A percentile compares a stretch with the other conserved stretches of the same genome.
Evolutionary conservation across 2,797 vertebrate genomes (phyloP).

Genomic region (Rhinogobio ventralis): DNA sequence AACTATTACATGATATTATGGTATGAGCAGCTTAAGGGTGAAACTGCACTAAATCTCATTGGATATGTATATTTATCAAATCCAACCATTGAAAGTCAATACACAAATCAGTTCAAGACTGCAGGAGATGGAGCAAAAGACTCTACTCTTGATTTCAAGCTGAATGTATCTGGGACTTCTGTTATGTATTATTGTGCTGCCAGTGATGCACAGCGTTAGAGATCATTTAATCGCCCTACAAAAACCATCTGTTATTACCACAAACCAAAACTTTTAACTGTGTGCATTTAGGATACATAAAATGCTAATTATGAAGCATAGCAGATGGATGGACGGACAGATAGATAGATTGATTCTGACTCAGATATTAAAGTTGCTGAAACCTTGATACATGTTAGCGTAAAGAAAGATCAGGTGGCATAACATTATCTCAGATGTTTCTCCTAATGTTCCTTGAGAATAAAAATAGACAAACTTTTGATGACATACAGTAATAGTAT

Average conservation of each 20-base stretch:
- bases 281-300: too few relatives aligned
- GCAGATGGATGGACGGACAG: too few relatives aligned
- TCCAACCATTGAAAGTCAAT: not conserved
- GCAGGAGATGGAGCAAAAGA: constrained; percentile 40
- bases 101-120: constrained; percentile 1
- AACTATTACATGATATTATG: constrained; percentile 27
- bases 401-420: constrained; percentile 36
- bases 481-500: not conserved
- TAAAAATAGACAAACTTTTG: not conserved
- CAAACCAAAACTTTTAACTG: not conserved
- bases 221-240: constrained; percentile 43
- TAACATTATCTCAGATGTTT: not conserved
- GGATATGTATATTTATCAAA: constrained; percentile 10
- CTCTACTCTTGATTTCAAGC: constrained; percentile 35
- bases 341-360: too few relatives aligned
- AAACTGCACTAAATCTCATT: constrained; percentile 34
- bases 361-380: not conserved
- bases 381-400: not conserved
- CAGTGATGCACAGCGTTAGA: constrained; percentile 39
- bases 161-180: constrained; percentile 25
- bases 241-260: constrained; percentile 11
- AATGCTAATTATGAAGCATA: too few relatives aligned
- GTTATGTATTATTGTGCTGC: constrained; percentile 52
- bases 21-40: constrained; percentile 29
- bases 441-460: too few relatives aligned